Evolutionary conservation across 2,797 vertebrate genomes (phyloP), one percentile per base, ranked within the genome.

Genomic region (Pygocentrus nattereri): DNA sequence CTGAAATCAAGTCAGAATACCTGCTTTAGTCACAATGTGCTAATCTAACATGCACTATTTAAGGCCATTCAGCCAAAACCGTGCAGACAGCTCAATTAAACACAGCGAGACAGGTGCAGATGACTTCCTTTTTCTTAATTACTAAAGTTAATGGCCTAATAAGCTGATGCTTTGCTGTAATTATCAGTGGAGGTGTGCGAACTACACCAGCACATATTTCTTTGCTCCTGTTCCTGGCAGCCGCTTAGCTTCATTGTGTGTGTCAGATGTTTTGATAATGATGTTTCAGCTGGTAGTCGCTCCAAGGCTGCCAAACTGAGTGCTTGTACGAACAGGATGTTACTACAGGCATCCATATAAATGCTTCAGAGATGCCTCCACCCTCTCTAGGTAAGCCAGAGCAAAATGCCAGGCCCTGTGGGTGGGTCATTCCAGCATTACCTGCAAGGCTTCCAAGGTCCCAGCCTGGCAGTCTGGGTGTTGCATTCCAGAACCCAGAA

Each of bases 251-350:
- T 76, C 6, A 19, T 38, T 27, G 31, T 34, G 13, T 59, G 15
- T 31, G 61, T 67, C 69, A 73, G 38, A 68, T 62, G 21, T 78
- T 79, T 27, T 81, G 58, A 76, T 34, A 15, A 23, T 47, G 11
- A 56, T 47, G 16, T 79, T 84, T 78, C 67, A 76, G 59, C 50
- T 72, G 44, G 38, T 75, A 70, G 10, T 69, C 16, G 30, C 56
- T 67, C 30, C 2, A 50, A 25, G 27, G 34, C 81, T 78, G 38
- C 34, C 80, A 82, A 70, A 50, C 27, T 58, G 49, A 16, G 11
- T 68, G 27, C 23, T 50, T 76, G 78, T 47, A 76, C 47, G 70
- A 73, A 70, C 30, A 77, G 69, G 62, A 70, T 78, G 59, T 72
- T 64, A 50, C 54, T 34, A 23, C 23, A 74, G 18, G 68, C 73